Evolutionary conservation across 53 echinoderm and acorn worm genomes (phyloP), one percentile per base, ranked within the genome.

Genomic region (Hippasteria phrygiana): DNA sequence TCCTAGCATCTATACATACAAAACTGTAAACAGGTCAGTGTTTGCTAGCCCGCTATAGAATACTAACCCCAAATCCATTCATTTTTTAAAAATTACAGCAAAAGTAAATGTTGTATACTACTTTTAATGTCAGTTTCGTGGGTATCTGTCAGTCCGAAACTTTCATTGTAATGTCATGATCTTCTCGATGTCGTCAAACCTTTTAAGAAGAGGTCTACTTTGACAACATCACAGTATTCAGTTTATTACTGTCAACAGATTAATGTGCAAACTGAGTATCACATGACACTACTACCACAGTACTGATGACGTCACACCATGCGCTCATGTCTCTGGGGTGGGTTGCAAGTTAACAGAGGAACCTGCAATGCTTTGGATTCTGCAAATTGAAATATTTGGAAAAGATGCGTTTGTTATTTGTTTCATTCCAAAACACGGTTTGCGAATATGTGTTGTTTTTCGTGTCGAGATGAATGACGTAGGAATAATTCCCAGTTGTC

Each of bases 241-340:
- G 26, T 22, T 5, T 76, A 50, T 34, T 34, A 33, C 20, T 51
- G 76, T 50, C 76, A 78, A 41, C 41, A 78, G 31, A 22, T 35
- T 38, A 36, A 35, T 55, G 36, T 38, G 55, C 39, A 37, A 38
- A 59, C 55, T 55, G 37, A 2, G 55, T 78, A 56, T 78, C 40
- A 59, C 59, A 22, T 59, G 78, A 59, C 40, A 66, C 35, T 34
- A 66, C n/a, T 66, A 13, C 35, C 67, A 33, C 67, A 59, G 22
- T 56, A 18, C 20, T 28, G n/a, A 26, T 77, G 77, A 77, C 77
- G 77, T 33, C 77, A 77, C 2, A 75, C 73, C 10, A 7, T 75
- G 75, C 32, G 13, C 26, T 28, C 32, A 16, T 32, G 13, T 33
- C 26, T 59, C 3, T 26, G 26, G 26, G 20, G 12, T 16, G 20